A percentile compares a stretch with the other conserved stretches of the same genome.
Evolutionary conservation across 2,113 vertebrate species (phyloP).

Genomic region (Indicator maculatus): DNA sequence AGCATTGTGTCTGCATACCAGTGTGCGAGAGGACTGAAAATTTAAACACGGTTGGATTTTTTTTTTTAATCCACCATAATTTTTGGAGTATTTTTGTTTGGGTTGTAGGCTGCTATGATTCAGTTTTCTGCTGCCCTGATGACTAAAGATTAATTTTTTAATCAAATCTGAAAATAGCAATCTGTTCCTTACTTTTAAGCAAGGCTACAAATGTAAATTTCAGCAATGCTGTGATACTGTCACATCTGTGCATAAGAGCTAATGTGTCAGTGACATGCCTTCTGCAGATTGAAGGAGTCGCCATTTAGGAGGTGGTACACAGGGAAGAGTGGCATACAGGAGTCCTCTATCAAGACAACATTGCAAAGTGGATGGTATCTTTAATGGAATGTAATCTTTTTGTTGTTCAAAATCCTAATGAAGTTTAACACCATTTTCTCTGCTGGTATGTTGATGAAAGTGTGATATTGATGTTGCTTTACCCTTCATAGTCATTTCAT

Average conservation of each 20-base stretch:
- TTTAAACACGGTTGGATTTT: neutral
- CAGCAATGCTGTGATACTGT: neutral
- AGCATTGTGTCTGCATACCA: neutral
- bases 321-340: neutral
- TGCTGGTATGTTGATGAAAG: neutral
- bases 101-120: neutral
- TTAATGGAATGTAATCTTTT: neutral
- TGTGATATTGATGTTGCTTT: neutral
- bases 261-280: neutral
- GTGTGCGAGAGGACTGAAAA: neutral
- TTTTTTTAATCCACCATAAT: neutral
- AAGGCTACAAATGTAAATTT: neutral
- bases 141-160: neutral
- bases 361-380: neutral
- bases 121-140: neutral
- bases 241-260: neutral
- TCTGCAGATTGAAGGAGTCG: neutral
- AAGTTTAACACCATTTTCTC: neutral
- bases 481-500: neutral
- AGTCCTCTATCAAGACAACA: fast-evolving
- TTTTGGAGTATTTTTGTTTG: neutral
- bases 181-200: neutral
- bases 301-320: neutral
- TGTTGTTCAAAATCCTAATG: neutral
- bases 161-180: neutral